These are phyloP conservation scores for Macropodus opercularis DNA, from an alignment of 2,797 vertebrate genomes.

Conservation along the genomic window DNA sequence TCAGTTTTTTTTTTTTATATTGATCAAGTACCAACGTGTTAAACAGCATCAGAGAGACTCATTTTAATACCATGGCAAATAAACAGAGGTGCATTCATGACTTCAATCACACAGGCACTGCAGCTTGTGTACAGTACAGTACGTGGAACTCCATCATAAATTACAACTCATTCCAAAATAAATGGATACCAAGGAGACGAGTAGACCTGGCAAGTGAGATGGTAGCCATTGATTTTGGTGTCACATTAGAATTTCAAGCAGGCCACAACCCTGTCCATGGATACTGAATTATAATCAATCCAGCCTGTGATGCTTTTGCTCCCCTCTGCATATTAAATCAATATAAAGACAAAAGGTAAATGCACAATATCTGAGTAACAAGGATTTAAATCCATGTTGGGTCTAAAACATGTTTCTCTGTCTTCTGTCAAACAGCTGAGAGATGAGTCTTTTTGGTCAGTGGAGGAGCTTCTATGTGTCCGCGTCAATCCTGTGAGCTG, in stretches of 20 bases:
- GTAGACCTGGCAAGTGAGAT: slow-evolving; percentile 38
- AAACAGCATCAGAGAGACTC: slow-evolving; percentile 48
- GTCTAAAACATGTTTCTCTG: slow-evolving; percentile 71
- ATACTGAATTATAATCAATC: slow-evolving; percentile 46
- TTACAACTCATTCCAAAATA: slow-evolving; percentile 67
- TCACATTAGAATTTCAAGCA: slow-evolving; percentile 60
- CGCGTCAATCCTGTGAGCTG: slow-evolving; percentile 96
- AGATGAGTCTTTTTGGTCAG: slow-evolving; percentile 49
- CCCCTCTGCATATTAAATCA: slow-evolving; percentile 65
- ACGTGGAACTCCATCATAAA: slow-evolving; percentile 63
- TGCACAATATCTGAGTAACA: slow-evolving; percentile 67
- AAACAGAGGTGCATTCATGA: slow-evolving; percentile 70
- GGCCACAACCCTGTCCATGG: slow-evolving; percentile 50
- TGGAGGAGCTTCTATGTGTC: slow-evolving; percentile 85
- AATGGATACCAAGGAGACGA: slow-evolving; percentile 51
- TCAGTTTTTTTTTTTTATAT: background rate
- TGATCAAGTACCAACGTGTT: slow-evolving; percentile 24
- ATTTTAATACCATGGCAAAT: slow-evolving; percentile 76
- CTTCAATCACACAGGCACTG: slow-evolving; percentile 79
- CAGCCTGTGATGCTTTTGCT: slow-evolving; percentile 47
- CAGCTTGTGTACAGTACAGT: slow-evolving; percentile 72
- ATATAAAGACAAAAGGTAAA: slow-evolving; percentile 70
- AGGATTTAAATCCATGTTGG: slow-evolving; percentile 52
- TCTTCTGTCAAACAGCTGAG: slow-evolving; percentile 66
- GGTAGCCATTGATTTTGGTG: slow-evolving; percentile 57